Evolutionary conservation across 1,140 invertebrate species (phyloP).

Genomic region (Euura saliciscinereae): DNA sequence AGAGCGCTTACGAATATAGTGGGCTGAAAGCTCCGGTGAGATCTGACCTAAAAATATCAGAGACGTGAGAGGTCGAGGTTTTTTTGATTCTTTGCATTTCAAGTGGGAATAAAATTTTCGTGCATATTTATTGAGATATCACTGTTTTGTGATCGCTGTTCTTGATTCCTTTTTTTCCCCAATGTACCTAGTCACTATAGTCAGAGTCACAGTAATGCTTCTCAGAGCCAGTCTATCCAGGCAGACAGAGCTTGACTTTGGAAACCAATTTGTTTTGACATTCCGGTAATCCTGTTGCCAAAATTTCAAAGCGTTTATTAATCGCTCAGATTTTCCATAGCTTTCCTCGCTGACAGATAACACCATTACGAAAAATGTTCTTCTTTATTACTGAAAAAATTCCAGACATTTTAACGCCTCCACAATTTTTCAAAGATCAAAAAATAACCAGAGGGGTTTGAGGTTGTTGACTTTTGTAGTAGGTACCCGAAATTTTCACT

Average conservation of each 20-base stretch:
- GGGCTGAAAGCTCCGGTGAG: not conserved
- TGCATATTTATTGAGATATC: no score
- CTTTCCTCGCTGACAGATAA: not conserved
- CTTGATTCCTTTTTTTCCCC: not conserved
- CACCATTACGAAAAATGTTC: not conserved
- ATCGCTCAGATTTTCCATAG: not conserved
- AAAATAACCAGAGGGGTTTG: no score
- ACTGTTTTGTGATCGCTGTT: no score
- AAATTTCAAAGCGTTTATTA: not conserved
- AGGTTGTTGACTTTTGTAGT: no score
- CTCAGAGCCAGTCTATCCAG: not conserved
- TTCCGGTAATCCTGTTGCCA: slow-evolving; percentile 2
- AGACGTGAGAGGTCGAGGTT: not conserved
- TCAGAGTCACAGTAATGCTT: no score
- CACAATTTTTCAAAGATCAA: no score
- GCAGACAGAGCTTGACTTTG: not conserved
- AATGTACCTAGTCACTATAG: not conserved
- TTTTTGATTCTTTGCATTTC: no score
- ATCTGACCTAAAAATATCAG: not conserved
- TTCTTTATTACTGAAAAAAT: no score
- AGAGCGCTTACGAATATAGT: not conserved
- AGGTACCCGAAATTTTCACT: no score
- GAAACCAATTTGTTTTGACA: not conserved
- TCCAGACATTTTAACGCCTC: no score
- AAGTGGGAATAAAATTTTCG: no score